phyloP scores from a whole-genome alignment of 2,113 vertebrate genomes.

The Rhynchomys soricoides region DNA sequence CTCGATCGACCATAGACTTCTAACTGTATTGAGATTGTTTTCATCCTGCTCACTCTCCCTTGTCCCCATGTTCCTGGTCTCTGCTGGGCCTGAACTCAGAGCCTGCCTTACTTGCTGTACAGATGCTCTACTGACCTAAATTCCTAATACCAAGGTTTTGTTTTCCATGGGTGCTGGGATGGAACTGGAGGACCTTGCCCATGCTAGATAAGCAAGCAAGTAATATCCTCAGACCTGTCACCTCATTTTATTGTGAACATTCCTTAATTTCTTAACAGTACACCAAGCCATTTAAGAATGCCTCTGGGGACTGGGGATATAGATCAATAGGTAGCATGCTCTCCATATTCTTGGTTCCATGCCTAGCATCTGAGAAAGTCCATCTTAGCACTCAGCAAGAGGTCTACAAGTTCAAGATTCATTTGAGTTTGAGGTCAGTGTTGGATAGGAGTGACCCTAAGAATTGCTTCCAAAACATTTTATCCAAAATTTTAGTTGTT shows the following conservation, averaged over 20 bases:
- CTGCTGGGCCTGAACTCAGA: background rate
- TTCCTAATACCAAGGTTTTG: background rate
- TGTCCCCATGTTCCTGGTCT: background rate
- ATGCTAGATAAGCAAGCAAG: background rate
- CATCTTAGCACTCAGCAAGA: background rate
- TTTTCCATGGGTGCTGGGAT: background rate
- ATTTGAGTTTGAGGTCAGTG: background rate
- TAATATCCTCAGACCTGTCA: background rate
- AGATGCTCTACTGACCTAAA: background rate
- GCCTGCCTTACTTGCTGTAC: background rate
- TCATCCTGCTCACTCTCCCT: no score
- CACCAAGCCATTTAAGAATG: background rate
- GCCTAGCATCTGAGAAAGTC: background rate
- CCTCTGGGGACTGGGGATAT: background rate
- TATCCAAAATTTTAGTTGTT: background rate
- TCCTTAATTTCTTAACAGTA: background rate
- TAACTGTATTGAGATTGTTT: background rate
- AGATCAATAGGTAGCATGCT: no score
- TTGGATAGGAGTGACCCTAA: background rate
- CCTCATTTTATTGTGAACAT: no score
- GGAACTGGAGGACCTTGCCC: no score
- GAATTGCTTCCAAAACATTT: background rate
- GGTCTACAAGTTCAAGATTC: background rate
- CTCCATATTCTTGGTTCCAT: background rate
- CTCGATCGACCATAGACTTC: background rate